A percentile compares a stretch with the other conserved stretches of the same genome.
Evolutionary conservation across 2,888 invertebrate species (phyloP).

Genomic region (Koerneria pararmatus): DNA sequence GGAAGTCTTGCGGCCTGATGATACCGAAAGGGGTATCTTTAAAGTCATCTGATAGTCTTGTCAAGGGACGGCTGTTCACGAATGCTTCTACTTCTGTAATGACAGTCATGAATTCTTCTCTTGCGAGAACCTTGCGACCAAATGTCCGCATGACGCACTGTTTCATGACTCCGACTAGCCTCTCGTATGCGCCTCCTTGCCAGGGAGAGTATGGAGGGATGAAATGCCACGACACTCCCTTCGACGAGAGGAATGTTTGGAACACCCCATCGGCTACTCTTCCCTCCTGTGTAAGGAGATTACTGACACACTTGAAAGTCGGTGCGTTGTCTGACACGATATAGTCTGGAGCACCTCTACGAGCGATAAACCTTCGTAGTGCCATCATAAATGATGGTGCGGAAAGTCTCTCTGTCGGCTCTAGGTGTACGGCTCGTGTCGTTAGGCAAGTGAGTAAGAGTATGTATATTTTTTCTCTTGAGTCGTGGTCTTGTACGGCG

Average conservation of each 20-base stretch:
- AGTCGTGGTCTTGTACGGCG: constrained; percentile 22
- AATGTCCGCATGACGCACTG: background rate
- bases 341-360: constrained; percentile 53
- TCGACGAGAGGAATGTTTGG: constrained; percentile 11
- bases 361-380: constrained; percentile 56
- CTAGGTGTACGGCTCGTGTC: constrained; percentile 60
- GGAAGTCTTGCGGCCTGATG: too few species aligned
- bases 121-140: background rate
- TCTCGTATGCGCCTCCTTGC: constrained; percentile 63
- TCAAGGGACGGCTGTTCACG: constrained; percentile 5
- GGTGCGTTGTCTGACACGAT: constrained; percentile 60
- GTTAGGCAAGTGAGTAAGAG: constrained; percentile 61
- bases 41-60: background rate
- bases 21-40: too few species aligned
- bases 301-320: constrained; percentile 60
- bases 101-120: background rate
- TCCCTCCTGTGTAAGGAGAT: too few species aligned
- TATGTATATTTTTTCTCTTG: constrained; percentile 53
- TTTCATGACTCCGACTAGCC: constrained; percentile 52
- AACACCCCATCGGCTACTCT: background rate
- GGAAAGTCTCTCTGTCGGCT: constrained; percentile 54
- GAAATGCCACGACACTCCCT: constrained; percentile 51
- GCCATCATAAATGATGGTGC: constrained; percentile 54
- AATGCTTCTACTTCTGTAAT: constrained; percentile 14
- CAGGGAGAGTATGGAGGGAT: constrained; percentile 61